These are phyloP conservation scores for Protonibea diacanthus DNA, from an alignment of 2,797 vertebrate genomes.

Conservation along the genomic window DNA sequence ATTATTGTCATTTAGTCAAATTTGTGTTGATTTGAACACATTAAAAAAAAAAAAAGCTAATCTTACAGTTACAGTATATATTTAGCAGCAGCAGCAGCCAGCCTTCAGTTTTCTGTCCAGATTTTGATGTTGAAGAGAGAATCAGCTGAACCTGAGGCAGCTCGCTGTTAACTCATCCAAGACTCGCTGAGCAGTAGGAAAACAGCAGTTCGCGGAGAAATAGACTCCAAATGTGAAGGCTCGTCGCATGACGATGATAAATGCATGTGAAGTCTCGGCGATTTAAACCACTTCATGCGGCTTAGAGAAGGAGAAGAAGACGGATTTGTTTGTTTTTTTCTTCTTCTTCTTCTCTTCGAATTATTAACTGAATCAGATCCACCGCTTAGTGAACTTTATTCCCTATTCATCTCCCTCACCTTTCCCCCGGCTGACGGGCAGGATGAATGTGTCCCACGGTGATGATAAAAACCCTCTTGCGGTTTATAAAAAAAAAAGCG, in stretches of 20 bases:
- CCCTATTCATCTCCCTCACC: slow-evolving; percentile 57
- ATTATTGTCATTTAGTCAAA: neutral
- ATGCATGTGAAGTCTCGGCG: slow-evolving; percentile 10
- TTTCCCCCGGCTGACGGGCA: slow-evolving; percentile 60
- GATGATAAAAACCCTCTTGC: slow-evolving; percentile 54
- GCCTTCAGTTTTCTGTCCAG: neutral
- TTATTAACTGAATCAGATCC: slow-evolving; percentile 47
- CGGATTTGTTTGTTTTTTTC: neutral
- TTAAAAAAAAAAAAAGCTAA: neutral
- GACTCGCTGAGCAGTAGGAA: slow-evolving; percentile 12
- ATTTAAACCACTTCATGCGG: slow-evolving; percentile 4
- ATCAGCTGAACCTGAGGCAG: neutral
- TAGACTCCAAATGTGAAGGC: slow-evolving; percentile 23
- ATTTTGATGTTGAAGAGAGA: neutral
- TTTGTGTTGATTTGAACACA: neutral
- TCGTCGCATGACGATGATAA: slow-evolving; percentile 24
- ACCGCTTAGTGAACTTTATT: slow-evolving; percentile 45
- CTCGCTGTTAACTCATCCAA: neutral
- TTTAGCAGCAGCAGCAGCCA: neutral
- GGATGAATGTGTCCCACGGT: slow-evolving; percentile 62
- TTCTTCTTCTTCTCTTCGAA: neutral
- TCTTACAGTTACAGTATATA: neutral
- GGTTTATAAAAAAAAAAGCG: neutral
- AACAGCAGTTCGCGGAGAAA: slow-evolving; percentile 30
- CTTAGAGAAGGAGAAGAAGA: neutral